Evolutionary conservation across 35 echinoderm and acorn worm genomes (phyloP).

Genomic region (Diadema setosum): DNA sequence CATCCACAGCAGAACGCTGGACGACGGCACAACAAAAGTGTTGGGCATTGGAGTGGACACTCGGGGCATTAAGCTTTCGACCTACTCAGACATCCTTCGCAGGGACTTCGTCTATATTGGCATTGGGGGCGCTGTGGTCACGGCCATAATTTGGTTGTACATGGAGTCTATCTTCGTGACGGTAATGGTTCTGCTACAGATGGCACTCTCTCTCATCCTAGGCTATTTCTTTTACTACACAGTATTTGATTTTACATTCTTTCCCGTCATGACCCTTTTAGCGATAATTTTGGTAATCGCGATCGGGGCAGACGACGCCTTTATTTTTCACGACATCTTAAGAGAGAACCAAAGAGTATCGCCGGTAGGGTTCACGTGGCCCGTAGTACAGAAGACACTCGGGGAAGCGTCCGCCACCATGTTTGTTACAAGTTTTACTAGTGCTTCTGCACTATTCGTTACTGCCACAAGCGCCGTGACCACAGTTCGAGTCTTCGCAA

Average conservation of each 20-base stretch:
- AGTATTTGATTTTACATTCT: conserved; percentile 64
- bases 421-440: conserved; percentile 83
- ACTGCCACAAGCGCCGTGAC: conserved; percentile 43
- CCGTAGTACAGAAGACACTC: not conserved
- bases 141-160: conserved; percentile 77
- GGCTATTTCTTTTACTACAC: conserved; percentile 69
- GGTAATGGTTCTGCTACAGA: conserved; percentile 46
- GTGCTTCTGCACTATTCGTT: conserved; percentile 52
- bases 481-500: conserved; percentile 37
- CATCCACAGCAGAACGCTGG: not conserved
- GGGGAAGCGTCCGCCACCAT: conserved; percentile 41
- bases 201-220: conserved; percentile 62
- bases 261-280: conserved; percentile 74
- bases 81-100: conserved; percentile 36
- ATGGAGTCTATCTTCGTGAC: conserved; percentile 67
- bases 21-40: conserved; percentile 38
- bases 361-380: not conserved
- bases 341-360: not conserved
- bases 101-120: conserved; percentile 57
- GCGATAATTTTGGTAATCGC: conserved; percentile 66
- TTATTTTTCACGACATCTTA: conserved; percentile 79
- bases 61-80: conserved; percentile 38
- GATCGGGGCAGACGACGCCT: conserved; percentile 90
- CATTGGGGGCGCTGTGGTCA: not conserved
- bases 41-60: conserved; percentile 15